These are phyloP conservation scores for Eustalomyia histrio DNA, from an alignment of 2,888 invertebrate species.

Conservation along the genomic window DNA sequence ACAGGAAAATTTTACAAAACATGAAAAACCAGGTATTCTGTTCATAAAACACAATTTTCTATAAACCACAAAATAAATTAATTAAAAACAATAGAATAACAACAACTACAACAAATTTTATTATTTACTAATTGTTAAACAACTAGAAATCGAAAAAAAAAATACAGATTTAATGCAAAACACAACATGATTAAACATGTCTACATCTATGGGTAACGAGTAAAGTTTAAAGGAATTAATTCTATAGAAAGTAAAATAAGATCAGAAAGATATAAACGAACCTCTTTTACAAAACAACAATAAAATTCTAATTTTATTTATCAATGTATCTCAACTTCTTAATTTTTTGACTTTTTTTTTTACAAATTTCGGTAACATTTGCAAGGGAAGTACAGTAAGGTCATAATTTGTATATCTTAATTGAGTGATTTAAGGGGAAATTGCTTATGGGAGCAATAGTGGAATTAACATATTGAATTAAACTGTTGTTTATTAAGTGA, in stretches of 20 bases:
- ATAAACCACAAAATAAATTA: slow-evolving; percentile 64
- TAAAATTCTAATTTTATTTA: no score
- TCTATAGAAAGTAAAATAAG: background rate
- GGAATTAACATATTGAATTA: no score
- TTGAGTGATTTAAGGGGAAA: no score
- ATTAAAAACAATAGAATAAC: slow-evolving; percentile 64
- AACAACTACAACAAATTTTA: slow-evolving; percentile 63
- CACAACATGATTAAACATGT: slow-evolving; percentile 50
- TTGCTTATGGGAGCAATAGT: no score
- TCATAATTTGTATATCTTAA: no score
- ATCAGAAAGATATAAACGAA: background rate
- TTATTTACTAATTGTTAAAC: slow-evolving; percentile 66
- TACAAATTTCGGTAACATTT: background rate
- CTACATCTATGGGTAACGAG: slow-evolving; percentile 22
- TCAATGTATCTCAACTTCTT: no score
- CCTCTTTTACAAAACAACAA: no score
- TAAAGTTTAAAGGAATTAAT: background rate
- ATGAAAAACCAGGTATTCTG: slow-evolving; percentile 9
- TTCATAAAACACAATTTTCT: slow-evolving; percentile 50
- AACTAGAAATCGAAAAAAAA: slow-evolving; percentile 35
- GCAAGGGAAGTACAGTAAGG: no score
- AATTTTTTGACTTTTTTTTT: background rate
- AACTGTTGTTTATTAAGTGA: no score
- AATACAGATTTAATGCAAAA: slow-evolving; percentile 43
- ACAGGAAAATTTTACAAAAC: background rate